phyloP scores from a whole-genome alignment of 2,797 vertebrate species.

The Pseudochirops corinnae region DNA sequence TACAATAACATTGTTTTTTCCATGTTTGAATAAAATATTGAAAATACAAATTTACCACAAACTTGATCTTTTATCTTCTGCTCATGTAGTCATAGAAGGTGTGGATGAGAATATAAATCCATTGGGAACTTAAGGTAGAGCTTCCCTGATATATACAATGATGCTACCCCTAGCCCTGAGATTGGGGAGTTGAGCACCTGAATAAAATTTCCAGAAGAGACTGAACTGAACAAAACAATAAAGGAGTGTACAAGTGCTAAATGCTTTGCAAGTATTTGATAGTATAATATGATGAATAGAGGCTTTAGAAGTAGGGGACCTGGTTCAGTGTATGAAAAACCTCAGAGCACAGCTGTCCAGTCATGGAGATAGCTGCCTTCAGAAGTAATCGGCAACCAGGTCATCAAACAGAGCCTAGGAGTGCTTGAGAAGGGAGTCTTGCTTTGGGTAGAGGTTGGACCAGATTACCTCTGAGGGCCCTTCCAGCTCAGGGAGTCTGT shows the following conservation, averaged over 20 bases:
- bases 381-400: neutral
- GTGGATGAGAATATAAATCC: neutral
- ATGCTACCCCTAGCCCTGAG: constrained; percentile 53
- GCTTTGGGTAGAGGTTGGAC: neutral
- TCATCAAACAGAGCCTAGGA: neutral
- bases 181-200: constrained; percentile 59
- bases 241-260: neutral
- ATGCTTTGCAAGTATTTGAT: neutral
- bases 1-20: neutral
- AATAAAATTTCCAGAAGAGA: constrained; percentile 71
- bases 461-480: neutral
- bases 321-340: neutral
- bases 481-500: neutral
- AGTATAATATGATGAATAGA: neutral
- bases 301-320: neutral
- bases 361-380: neutral
- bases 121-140: constrained; percentile 26
- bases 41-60: neutral
- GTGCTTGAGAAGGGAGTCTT: neutral
- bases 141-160: constrained; percentile 46
- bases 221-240: constrained; percentile 69
- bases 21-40: constrained; percentile 50
- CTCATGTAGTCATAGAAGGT: neutral
- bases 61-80: constrained; percentile 14
- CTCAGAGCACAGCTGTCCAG: neutral